These are phyloP conservation scores for Plodia interpunctella DNA, from an alignment of 1,140 invertebrate genomes.

Conservation along the genomic window DNA sequence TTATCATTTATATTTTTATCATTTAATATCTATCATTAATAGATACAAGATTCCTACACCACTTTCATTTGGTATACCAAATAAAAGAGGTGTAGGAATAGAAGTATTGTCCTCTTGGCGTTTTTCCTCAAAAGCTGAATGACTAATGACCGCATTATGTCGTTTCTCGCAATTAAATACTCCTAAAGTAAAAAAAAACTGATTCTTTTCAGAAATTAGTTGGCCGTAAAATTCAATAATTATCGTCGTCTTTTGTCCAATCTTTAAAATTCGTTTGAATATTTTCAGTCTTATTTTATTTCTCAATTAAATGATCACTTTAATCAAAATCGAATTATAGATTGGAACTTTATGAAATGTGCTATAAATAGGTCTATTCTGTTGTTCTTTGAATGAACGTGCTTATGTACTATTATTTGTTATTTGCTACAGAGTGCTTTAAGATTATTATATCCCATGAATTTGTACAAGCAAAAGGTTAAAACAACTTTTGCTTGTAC, in stretches of 20 bases:
- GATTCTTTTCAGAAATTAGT: slow-evolving; percentile 33
- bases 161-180: slow-evolving; percentile 25
- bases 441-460: no score
- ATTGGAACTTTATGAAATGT: not conserved
- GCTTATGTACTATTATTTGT: no score
- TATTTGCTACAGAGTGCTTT: no score
- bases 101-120: not conserved
- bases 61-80: not conserved
- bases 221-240: slow-evolving; percentile 36
- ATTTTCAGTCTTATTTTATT: slow-evolving; percentile 3
- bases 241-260: slow-evolving; percentile 21
- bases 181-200: slow-evolving; percentile 33
- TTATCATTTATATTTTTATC: no score
- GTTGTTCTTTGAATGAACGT: no score
- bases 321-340: not conserved
- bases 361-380: no score
- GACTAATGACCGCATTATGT: slow-evolving; percentile 33
- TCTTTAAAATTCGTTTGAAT: slow-evolving; percentile 22
- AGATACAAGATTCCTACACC: no score
- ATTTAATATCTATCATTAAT: no score
- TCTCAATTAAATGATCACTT: not conserved
- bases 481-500: no score
- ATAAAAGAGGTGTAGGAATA: not conserved
- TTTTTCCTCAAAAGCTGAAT: slow-evolving; percentile 11
- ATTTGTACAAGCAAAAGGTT: no score